Evolutionary conservation across 35 echinoderm and acorn worm species (phyloP), one percentile per base, ranked within the genome.

Genomic region (Eucidaris tribuloides): DNA sequence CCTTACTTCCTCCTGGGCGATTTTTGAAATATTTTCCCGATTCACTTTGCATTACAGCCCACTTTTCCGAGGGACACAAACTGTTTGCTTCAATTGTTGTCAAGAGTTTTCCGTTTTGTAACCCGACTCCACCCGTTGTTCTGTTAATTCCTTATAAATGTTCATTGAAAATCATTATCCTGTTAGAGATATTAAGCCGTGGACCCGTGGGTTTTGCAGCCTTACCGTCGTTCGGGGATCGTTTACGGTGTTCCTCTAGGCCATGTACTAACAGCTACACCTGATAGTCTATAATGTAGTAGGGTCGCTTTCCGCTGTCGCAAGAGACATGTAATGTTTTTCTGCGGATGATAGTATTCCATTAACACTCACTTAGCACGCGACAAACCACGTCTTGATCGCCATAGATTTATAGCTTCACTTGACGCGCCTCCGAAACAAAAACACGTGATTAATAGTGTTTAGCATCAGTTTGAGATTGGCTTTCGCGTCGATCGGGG

Each of bases 311-410:
- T 74, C 44, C 36, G 22, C 14, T 23, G 68, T 74, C 68, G 68
- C 38, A 9, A 27, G 68, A 74, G 68, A 74, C 68, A 44, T 74
- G 68, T 40, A 74, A 74, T 74, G 68, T 74, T 74, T 74, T 74
- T 74, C 68, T 22, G 68, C 38, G 24, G 68, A 33, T 74, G 68
- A 74, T 74, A 38, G 68, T 74, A 74, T 40, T 74, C 68, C 68
- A 74, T 74, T 74, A 74, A 74, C 68, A 74, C 68, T 74, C 68
- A 74, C 68, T 74, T 74, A 74, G 68, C 68, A 24, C 68, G 68
- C 68, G 68, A 22, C 68, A 44, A 22, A n/a, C 41, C 37, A 44
- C 68, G 34, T 74, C 41, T 40, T 24, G 2, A n/a, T 14, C 68
- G 25, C 35, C 29, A n/a, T 33, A 74, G 68, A 74, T 74, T 74